These are phyloP conservation scores for Myoxocephalus aenaeus DNA, from an alignment of 2,797 vertebrate species.

Conservation along the genomic window DNA sequence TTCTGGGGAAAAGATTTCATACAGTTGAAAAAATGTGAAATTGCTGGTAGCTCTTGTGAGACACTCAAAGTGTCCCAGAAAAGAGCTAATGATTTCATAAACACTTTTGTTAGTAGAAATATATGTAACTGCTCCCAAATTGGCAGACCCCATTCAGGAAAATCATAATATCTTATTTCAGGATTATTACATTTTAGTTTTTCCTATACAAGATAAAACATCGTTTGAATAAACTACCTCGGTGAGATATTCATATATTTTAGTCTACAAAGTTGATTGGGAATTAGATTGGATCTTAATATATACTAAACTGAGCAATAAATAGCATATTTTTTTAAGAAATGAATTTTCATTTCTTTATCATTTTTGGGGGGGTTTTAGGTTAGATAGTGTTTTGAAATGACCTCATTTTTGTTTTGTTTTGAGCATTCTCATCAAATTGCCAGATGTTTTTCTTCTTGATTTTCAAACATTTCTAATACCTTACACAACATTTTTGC, in stretches of 20 bases:
- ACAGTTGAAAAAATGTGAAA: slow-evolving; percentile 8
- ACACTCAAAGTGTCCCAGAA: slow-evolving; percentile 34
- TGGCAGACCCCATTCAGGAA: slow-evolving; percentile 37
- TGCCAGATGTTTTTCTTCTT: slow-evolving; percentile 6
- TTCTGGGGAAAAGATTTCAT: slow-evolving; percentile 13
- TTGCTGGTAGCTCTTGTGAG: slow-evolving; percentile 23
- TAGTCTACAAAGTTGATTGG: not conserved
- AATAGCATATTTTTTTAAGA: not conserved
- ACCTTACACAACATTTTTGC: not conserved
- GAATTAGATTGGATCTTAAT: not conserved
- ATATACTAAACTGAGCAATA: not conserved
- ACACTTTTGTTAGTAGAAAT: slow-evolving; percentile 23
- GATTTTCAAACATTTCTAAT: slow-evolving; percentile 4
- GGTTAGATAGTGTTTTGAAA: not conserved
- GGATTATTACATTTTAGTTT: not conserved
- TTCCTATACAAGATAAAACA: slow-evolving; percentile 3
- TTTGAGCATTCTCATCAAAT: slow-evolving; percentile 9
- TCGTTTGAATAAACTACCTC: not conserved
- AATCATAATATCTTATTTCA: not conserved
- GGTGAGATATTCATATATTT: not conserved
- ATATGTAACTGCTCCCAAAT: slow-evolving; percentile 41
- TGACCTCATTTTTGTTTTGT: slow-evolving; percentile 10
- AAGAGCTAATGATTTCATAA: slow-evolving; percentile 41
- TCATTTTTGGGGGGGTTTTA: not conserved
- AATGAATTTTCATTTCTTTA: not conserved